Conservation (phyloP, 64 coral and sea anemone genomes). For the Stichodactyla helianthus region DNA sequence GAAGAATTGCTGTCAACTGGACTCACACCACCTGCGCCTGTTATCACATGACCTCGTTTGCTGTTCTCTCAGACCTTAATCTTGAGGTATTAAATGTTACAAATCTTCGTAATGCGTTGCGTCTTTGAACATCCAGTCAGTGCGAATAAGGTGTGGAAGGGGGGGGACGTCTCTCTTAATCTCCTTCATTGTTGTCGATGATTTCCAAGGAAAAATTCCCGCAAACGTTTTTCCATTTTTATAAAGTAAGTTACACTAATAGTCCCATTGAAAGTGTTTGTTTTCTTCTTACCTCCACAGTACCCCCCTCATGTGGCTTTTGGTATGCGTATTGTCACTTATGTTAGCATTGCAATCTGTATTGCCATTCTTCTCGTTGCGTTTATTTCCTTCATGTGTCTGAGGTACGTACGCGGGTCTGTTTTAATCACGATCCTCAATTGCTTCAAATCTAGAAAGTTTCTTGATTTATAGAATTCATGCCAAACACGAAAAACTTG, state of each 20-base stretch:
- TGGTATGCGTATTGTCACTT: slow-evolving; percentile 75
- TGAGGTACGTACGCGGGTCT: slow-evolving; percentile 45
- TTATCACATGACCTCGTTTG: slow-evolving; percentile 93
- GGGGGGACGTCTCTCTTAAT: not conserved
- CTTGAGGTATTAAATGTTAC: slow-evolving; percentile 66
- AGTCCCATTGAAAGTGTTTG: not conserved
- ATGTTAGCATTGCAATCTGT: slow-evolving; percentile 79
- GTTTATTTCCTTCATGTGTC: slow-evolving; percentile 66
- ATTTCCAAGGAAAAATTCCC: too few species aligned
- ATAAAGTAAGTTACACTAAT: too few species aligned
- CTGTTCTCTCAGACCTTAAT: slow-evolving; percentile 85
- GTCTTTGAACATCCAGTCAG: not conserved
- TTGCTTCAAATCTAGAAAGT: too few species aligned
- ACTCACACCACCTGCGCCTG: slow-evolving; percentile 69
- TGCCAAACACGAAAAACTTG: too few species aligned
- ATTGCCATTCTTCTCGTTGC: slow-evolving; percentile 64
- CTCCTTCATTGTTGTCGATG: too few species aligned
- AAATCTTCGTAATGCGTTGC: not conserved
- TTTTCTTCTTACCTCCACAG: not conserved
- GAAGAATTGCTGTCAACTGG: slow-evolving; percentile 51
- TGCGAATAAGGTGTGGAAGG: not conserved
- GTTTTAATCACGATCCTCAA: not conserved
- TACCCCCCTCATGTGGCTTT: slow-evolving; percentile 65
- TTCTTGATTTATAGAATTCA: too few species aligned
- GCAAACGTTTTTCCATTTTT: too few species aligned